phyloP scores from a whole-genome alignment of 2,113 vertebrate genomes.

The Hipposideros armiger region DNA sequence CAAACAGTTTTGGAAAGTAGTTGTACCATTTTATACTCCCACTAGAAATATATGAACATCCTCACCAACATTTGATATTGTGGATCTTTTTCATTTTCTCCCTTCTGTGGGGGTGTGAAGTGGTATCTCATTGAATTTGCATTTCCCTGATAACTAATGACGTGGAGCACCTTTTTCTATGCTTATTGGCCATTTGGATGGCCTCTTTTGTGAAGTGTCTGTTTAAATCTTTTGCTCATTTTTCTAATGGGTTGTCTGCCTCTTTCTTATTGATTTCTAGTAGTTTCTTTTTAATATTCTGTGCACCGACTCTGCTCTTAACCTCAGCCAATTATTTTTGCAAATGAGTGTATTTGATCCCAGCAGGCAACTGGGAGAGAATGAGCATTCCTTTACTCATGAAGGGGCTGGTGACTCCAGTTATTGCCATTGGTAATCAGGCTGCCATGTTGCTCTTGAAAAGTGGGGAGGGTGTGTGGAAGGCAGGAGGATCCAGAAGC shows the following conservation, averaged over 20 bases:
- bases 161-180: background rate
- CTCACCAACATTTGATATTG: conserved; percentile 41
- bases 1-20: conserved; percentile 4
- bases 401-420: background rate
- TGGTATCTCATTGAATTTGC: background rate
- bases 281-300: conserved; percentile 65
- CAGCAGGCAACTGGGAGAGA: background rate
- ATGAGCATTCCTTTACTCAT: background rate
- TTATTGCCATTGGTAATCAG: background rate
- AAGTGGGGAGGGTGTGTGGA: background rate
- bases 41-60: background rate
- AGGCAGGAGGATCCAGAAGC: background rate
- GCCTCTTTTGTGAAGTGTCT: conserved; percentile 57
- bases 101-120: background rate
- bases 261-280: conserved; percentile 65
- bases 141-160: conserved; percentile 39
- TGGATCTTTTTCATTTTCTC: conserved; percentile 13
- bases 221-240: conserved; percentile 65
- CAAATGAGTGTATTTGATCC: conserved; percentile 65
- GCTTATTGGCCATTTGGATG: conserved; percentile 13
- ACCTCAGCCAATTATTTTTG: conserved; percentile 72
- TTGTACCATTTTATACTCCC: background rate
- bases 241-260: conserved; percentile 56
- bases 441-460: background rate
- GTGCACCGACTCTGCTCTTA: conserved; percentile 48